Evolutionary conservation across 2,797 vertebrate species (phyloP), one percentile per base, ranked within the genome.

Genomic region (Bucorvus abyssinicus): DNA sequence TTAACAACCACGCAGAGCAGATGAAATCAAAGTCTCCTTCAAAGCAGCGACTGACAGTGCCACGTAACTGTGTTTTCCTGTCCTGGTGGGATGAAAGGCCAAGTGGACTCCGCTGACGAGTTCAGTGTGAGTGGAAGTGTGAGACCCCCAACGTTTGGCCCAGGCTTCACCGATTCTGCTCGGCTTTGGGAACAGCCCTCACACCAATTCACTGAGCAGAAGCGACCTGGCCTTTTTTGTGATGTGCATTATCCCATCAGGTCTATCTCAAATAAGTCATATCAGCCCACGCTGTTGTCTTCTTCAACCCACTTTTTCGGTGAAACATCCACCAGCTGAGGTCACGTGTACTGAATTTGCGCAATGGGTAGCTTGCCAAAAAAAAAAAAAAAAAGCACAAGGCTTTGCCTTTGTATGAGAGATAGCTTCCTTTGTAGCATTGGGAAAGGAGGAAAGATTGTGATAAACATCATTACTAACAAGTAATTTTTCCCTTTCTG

Each of bases 401-500:
- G 65, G 16, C n/a, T 89, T 69, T 30, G 40, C 47, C 59, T 94
- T 90, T 74, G 34, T 84, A 52, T 87, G 85, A 94, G 52, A 79
- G 67, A 93, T 32, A 89, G 42, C 67, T 96, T 94, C 94, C 93
- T 96, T 82, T 90, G 67, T 86, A 89, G 34, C 61, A 77, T 1
- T 79, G 85, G 70, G 73, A 90, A 95, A 88, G 60, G 69, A 91
- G 85, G 87, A 94, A 93, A 38, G 86, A 61, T 70, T 77, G 85
- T 79, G 95, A 95, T 95, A 96, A 97, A 96, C 83, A 93, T 89
- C 91, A 93, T 95, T 96, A 92, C 90, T 70, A 93, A 71, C 74
- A 95, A 95, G 88, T 94, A 91, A 94, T 96, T 96, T 95, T 96
- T 89, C 64, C 89, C 79, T 88, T 94, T 95, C 95, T 94, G 89